Evolutionary conservation across 2,888 invertebrate species (phyloP), one percentile per base, ranked within the genome.

Genomic region (Hypomecis punctinalis): DNA sequence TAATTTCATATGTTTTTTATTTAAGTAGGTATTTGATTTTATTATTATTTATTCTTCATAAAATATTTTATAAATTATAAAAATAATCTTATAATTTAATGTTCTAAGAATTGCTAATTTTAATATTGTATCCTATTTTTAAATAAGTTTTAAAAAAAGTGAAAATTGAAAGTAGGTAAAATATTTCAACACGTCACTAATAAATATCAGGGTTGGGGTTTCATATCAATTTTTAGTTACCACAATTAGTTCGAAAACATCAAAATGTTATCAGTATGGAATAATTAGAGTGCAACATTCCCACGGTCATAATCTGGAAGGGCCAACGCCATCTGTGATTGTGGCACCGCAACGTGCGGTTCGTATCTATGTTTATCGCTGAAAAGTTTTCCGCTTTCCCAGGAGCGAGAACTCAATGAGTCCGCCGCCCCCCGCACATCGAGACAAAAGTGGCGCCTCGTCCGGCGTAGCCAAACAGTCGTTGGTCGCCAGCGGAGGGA

Each of bases 321-420:
- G 74, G 75, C 78, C 48, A 82, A 69, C 86, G 91, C 90, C 92
- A 91, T 89, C 92, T 92, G 73, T 85, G 89, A 90, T 88, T 90
- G 71, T 70, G 80, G 73, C 84, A 86, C 87, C 85, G 80, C 85
- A 78, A 37, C 56, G 13, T 70, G 81, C 67, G 85, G 85, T 86
- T 82, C 76, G 63, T 83, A 80, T 79, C 78, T 75, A 66, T 70
- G 82, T 77, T n/a, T 84, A 83, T 79, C 84, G 75, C 90, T 90
- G 89, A 90, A 92, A 87, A 83, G 75, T 85, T 90, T 88, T 86
- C 88, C 80, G 78, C 79, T 91, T 92, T 90, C 91, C 89, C 93
- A 93, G 93, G 91, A 91, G 90, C 84, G 93, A 92, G 72, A 81
- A 84, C 80, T 84, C 91, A 67, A 89, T 90, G 90, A 85, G 88